Percentiles rank a stretch among this genome's conserved stretches.
phyloP scores from a whole-genome alignment of 2,797 vertebrate species.

The Poliocrania exsul region DNA sequence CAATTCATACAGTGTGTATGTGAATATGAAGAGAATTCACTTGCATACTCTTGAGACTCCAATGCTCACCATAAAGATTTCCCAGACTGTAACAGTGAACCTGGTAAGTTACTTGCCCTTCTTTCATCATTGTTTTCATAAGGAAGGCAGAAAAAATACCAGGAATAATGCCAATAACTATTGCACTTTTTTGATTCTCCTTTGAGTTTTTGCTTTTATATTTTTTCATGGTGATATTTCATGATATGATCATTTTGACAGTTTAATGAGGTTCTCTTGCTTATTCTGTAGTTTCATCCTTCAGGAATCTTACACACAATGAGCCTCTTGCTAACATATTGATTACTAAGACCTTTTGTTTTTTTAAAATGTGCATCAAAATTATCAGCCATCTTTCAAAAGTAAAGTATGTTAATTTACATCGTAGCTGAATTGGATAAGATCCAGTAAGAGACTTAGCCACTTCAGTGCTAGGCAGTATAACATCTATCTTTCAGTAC shows the following conservation, averaged over 20 bases:
- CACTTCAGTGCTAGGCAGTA: background rate
- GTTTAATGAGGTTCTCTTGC: background rate
- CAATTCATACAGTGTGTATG: background rate
- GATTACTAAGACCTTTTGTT: background rate
- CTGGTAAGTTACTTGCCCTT: background rate
- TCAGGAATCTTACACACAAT: background rate
- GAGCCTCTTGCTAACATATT: background rate
- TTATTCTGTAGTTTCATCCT: background rate
- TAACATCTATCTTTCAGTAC: background rate
- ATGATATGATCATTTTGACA: background rate
- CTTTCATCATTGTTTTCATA: constrained; percentile 2
- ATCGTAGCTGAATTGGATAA: background rate
- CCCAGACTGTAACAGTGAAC: background rate
- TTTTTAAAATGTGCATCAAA: background rate
- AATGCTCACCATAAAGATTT: background rate
- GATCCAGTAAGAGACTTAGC: background rate
- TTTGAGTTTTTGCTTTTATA: background rate
- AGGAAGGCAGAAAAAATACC: background rate
- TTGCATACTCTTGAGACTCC: background rate
- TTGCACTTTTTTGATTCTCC: background rate
- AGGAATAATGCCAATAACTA: background rate
- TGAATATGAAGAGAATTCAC: background rate
- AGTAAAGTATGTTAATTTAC: background rate
- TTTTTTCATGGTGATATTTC: background rate
- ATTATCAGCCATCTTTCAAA: background rate